Evolutionary conservation across 2,113 vertebrate species (phyloP), one percentile per base, ranked within the genome.

Genomic region (Alectura lathami): DNA sequence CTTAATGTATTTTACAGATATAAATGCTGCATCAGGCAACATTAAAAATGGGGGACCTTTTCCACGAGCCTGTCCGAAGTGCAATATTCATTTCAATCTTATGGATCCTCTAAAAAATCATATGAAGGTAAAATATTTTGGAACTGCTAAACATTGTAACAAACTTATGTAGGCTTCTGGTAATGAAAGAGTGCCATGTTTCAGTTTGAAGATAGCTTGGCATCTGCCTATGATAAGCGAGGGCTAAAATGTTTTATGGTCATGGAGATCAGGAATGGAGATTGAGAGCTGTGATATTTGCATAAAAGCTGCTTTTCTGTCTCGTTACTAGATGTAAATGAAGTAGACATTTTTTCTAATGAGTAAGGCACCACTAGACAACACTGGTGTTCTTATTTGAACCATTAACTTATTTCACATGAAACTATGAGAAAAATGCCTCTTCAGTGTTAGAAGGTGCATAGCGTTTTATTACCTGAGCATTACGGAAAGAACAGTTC

Each of bases 51-150:
- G 98, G 82, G 97, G 97, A 56, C 98, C 98, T 68, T 96, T 98
- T 67, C 98, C 98, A 96, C 98, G 97, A 94, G 98, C 98, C 82
- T 99, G 99, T 97, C 98, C 98, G 13, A 98, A 98, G 75, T 99
- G 99, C 97, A 98, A 98, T 92, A 98, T 98, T 96, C 98, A 99
- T 84, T 99, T 99, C 91, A 97, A 98, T 82, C 98, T 98, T 93
- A 96, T 98, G 89, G 98, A 99, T 89, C 97, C 97, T 54, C 96
- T 99, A 83, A 99, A 98, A 97, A 98, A 96, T 93, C 99, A 99
- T 68, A 98, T 99, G 97, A 98, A 94, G 98, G 99, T 99, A 97
- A 98, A 94, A 51, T 64, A 43, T 83, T 96, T 91, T 40, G 40
- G 9, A 16, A 12, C 32, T 78, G 21, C 40, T 74, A 66, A 78